Evolutionary conservation across 2,888 invertebrate genomes (phyloP), one percentile per base, ranked within the genome.

Genomic region (Diaphora mendica): DNA sequence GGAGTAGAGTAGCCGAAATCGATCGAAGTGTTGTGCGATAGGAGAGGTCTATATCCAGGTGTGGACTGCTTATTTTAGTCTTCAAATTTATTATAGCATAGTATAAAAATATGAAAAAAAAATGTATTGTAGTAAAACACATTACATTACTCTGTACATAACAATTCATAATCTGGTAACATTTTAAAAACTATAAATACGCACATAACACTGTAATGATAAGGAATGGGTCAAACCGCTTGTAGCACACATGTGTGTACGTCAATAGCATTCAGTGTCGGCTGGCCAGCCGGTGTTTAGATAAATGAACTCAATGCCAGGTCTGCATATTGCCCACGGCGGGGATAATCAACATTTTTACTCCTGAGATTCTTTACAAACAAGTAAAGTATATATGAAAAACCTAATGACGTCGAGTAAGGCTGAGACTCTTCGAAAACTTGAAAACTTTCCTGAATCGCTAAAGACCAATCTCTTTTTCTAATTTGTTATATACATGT

Each of bases 201-300:
- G 64, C 59, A 70, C 72, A 71, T 73, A 75, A 69, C 76, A 77
- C 72, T 71, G 68, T 72, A 79, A 70, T 74, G 82, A 84, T 83
- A 76, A 82, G 65, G 68, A 78, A 76, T 70, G 74, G 72, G 65
- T 71, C 66, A 51, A 62, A 72, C 73, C 51, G 33, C 51, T 55
- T n/a, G n/a, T 55, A 23, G 51, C 59, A 23, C 51, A 67, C 39
- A 71, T 67, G 74, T 67, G 66, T 44, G 55, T 42, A 59, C 71
- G 71, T 72, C 67, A 68, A 33, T 75, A 77, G 75, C 75, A 76
- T 83, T 86, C 79, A 85, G 80, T 79, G 77, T 76, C 72, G 76
- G 76, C 79, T 80, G 76, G 83, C 87, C 82, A 84, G 83, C 80
- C 82, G 82, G 79, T 91, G 91, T 93, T 93, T 92, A 93, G 92